phyloP scores from a whole-genome alignment of 2,797 vertebrate species.

The Macropus fuliginosus region DNA sequence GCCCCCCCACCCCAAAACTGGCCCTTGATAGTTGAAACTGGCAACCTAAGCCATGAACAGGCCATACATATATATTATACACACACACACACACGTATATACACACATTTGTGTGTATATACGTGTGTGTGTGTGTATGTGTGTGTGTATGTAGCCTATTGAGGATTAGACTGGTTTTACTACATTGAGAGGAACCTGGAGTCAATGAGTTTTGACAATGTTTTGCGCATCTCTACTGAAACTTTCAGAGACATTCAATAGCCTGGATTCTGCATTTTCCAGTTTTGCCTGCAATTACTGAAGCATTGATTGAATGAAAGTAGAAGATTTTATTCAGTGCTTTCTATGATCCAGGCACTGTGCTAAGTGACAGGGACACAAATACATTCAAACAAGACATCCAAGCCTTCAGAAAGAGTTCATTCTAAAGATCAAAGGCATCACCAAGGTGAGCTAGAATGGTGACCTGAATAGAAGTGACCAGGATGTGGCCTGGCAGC shows the following conservation, averaged over 20 bases:
- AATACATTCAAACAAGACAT: background rate
- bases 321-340: background rate
- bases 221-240: conserved; percentile 65
- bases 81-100: too few relatives aligned
- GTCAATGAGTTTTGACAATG: conserved; percentile 67
- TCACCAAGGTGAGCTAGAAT: background rate
- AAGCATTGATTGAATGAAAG: background rate
- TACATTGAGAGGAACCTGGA: conserved; percentile 63
- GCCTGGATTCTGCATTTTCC: background rate
- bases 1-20: conserved; percentile 51
- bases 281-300: background rate
- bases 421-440: background rate
- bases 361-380: background rate
- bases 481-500: background rate
- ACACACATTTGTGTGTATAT: conserved; percentile 37
- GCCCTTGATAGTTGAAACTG: conserved; percentile 63
- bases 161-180: conserved; percentile 74
- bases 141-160: conserved; percentile 60
- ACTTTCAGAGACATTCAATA: conserved; percentile 66
- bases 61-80: conserved; percentile 65
- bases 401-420: background rate
- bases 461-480: background rate
- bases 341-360: background rate
- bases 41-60: conserved; percentile 67
- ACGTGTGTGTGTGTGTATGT: background rate